These are phyloP conservation scores for Rhinichthys klamathensis DNA, from an alignment of 2,113 vertebrate genomes.

Conservation along the genomic window DNA sequence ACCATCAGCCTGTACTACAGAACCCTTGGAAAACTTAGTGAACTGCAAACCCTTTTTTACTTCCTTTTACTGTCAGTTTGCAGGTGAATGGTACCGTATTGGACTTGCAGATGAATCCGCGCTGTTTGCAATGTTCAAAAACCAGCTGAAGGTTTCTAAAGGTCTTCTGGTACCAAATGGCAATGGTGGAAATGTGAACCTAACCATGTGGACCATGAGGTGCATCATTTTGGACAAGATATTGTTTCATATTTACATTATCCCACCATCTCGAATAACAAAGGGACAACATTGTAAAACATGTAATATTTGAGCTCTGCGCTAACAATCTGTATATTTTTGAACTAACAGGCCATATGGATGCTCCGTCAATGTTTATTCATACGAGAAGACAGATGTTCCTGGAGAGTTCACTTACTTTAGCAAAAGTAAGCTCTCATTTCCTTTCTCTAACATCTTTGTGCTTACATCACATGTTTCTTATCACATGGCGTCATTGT, in stretches of 20 bases:
- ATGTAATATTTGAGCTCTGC: not conserved
- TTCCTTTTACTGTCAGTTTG: conserved; percentile 47
- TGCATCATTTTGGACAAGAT: conserved; percentile 15
- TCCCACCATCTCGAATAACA: not conserved
- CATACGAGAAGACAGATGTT: conserved; percentile 51
- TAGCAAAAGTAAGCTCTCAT: conserved; percentile 47
- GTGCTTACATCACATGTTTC: no score
- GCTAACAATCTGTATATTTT: conserved; percentile 13
- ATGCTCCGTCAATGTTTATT: conserved; percentile 39
- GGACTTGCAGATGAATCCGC: conserved; percentile 49
- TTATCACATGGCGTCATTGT: not conserved
- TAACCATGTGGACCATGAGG: conserved; percentile 55
- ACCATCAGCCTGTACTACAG: not conserved
- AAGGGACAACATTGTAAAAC: not conserved
- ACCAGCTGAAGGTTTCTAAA: conserved; percentile 24
- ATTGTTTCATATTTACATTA: not conserved
- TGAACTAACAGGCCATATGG: conserved; percentile 34
- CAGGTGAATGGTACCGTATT: conserved; percentile 61
- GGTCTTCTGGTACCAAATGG: conserved; percentile 37
- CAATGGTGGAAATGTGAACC: conserved; percentile 51
- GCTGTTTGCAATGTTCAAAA: conserved; percentile 24
- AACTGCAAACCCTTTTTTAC: not conserved
- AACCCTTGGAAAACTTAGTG: not conserved
- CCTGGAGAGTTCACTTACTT: conserved; percentile 58
- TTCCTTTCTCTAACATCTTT: not conserved